These are phyloP conservation scores for Eupithecia exiguata DNA, from an alignment of 2,888 invertebrate species.

Conservation along the genomic window DNA sequence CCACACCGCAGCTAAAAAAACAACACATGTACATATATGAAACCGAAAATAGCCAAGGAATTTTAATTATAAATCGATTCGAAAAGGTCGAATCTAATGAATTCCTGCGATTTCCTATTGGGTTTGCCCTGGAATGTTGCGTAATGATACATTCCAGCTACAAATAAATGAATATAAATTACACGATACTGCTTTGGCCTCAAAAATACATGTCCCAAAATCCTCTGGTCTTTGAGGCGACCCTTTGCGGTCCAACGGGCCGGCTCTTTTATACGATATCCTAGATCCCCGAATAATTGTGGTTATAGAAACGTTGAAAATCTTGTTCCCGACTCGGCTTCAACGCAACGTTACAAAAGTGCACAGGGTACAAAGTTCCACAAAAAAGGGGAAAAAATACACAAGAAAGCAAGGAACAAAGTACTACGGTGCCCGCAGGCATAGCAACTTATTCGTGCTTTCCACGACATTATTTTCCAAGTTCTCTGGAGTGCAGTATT, in stretches of 20 bases:
- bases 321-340: slow-evolving; percentile 46
- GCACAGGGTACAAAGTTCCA: slow-evolving; percentile 42
- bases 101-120: slow-evolving; percentile 9
- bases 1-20: slow-evolving; percentile 28
- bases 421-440: slow-evolving; percentile 42
- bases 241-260: slow-evolving; percentile 32
- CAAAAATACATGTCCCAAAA: slow-evolving; percentile 23
- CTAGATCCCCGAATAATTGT: slow-evolving; percentile 39
- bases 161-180: slow-evolving; percentile 14
- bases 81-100: slow-evolving; percentile 24
- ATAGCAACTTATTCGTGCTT: slow-evolving; percentile 34
- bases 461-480: slow-evolving; percentile 32
- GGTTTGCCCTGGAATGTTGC: slow-evolving; percentile 10
- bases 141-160: slow-evolving; percentile 14
- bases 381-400: slow-evolving; percentile 42
- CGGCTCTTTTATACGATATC: slow-evolving; percentile 18
- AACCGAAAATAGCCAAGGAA: slow-evolving; percentile 25
- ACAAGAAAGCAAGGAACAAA: slow-evolving; percentile 41
- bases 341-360: slow-evolving; percentile 43
- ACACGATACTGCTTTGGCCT: slow-evolving; percentile 2
- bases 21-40: slow-evolving; percentile 22
- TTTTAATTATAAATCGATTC: slow-evolving; percentile 24
- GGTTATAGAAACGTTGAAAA: slow-evolving; percentile 45
- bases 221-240: slow-evolving; percentile 28
- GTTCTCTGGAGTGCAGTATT: slow-evolving; percentile 42